Conservation (phyloP, 2,888 invertebrate genomes). For the Dioctria rufipes region DNA sequence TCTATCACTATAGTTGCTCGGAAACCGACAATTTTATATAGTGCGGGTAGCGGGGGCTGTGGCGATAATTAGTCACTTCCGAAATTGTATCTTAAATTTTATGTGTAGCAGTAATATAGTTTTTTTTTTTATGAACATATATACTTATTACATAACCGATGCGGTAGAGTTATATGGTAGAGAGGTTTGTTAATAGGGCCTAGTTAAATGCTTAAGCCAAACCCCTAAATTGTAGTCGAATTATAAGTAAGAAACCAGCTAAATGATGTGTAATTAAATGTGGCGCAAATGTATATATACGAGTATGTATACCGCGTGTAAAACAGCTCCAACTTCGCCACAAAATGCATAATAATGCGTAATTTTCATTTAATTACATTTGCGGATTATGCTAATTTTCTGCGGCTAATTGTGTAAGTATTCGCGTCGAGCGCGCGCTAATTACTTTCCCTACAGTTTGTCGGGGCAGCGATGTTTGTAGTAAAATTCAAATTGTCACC, state of each 20-base stretch:
- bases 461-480: not conserved
- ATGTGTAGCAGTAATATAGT: not conserved
- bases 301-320: no score
- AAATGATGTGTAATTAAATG: not conserved
- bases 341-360: constrained; percentile 5
- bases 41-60: not conserved
- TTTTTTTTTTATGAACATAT: not conserved
- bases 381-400: constrained; percentile 8
- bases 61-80: constrained; percentile 2
- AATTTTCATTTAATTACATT: constrained; percentile 7
- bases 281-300: not conserved
- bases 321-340: not conserved
- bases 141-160: not conserved
- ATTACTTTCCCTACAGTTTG: not conserved
- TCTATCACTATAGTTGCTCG: not conserved
- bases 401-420: not conserved
- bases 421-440: not conserved
- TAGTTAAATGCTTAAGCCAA: no score
- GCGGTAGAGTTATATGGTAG: no score
- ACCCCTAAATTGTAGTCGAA: no score
- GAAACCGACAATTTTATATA: not conserved
- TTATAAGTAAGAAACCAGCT: not conserved
- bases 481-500: not conserved
- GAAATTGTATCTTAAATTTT: not conserved
- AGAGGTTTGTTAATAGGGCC: no score